These are phyloP conservation scores for Yoshiicerus persimilis DNA, from an alignment of 1,140 invertebrate species.

Conservation along the genomic window DNA sequence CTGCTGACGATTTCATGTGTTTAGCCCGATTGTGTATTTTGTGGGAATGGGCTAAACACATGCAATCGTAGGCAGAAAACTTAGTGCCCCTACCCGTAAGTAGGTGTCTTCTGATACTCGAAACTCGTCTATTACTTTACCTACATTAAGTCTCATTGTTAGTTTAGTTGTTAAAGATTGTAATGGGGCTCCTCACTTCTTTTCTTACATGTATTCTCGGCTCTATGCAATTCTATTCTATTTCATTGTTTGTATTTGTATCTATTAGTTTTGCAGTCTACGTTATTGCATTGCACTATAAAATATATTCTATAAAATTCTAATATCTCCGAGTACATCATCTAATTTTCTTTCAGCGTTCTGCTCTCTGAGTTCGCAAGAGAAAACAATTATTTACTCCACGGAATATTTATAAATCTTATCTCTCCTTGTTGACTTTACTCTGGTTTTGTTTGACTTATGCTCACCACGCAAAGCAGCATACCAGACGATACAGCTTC, in stretches of 20 bases:
- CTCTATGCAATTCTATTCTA: not conserved
- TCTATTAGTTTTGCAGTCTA: no score
- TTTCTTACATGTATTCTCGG: not conserved
- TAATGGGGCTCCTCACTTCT: not conserved
- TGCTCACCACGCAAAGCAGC: no score
- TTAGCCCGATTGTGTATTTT: no score
- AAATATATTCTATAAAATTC: not conserved
- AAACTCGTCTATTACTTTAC: no score
- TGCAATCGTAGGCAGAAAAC: no score
- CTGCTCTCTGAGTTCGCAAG: not conserved
- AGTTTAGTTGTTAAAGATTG: not conserved
- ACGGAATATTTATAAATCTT: not conserved
- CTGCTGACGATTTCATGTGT: no score
- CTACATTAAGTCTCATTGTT: not conserved
- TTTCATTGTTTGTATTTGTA: no score
- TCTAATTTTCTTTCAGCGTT: not conserved
- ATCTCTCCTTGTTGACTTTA: not conserved
- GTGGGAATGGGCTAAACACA: no score
- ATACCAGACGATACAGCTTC: no score
- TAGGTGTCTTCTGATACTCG: no score
- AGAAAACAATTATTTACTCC: not conserved
- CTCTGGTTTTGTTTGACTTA: not conserved
- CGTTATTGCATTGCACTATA: not conserved
- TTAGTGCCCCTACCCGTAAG: no score
- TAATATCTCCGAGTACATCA: not conserved